Evolutionary conservation across 2,113 vertebrate species (phyloP), one percentile per base, ranked within the genome.

Genomic region (Myotis yumanensis): DNA sequence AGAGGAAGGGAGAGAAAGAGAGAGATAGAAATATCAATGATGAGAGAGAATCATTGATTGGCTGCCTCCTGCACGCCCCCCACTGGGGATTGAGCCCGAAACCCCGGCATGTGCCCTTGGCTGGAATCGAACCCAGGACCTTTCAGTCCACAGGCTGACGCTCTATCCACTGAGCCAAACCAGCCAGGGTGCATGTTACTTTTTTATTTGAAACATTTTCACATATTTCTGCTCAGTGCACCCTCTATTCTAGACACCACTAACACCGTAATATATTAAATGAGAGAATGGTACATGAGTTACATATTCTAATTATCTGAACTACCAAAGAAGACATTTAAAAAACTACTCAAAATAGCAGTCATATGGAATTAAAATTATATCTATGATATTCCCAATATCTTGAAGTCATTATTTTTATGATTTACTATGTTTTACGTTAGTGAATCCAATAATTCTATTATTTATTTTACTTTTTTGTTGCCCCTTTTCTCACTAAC

Each of bases 251-350:
- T 48, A 35, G 40, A 40, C 2, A 76, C 5, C 3, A 37, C 3
- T 64, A 46, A 11, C 40, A 86, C 35, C 0, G 4, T 5, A 52
- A 23, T 2, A 32, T 37, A 54, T 79, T 43, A 93, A 84, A 66
- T 72, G 5, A 68, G 1, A 3, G 4, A 18, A 10, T 51, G 4
- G 0, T 2, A 51, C 3, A 43, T 35, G 20, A 22, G 8, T 75
- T 43, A 76, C 6, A 72, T 64, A 81, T 37, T 89, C 64, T 35
- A n/a, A 73, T 91, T 52, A 76, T 81, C 62, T 91, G 20, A 71
- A 77, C 7, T 37, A 59, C 2, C 59, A 68, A 68, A 77, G 57
- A 68, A 32, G 3, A n/a, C 59, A 48, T 54, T 86, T 86, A 54
- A 7, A 66, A 46, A 32, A 25, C 4, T 73, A 17, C 30, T 88